phyloP scores from a whole-genome alignment of 2,797 vertebrate genomes.

The Helicolenus hilgendorfi region DNA sequence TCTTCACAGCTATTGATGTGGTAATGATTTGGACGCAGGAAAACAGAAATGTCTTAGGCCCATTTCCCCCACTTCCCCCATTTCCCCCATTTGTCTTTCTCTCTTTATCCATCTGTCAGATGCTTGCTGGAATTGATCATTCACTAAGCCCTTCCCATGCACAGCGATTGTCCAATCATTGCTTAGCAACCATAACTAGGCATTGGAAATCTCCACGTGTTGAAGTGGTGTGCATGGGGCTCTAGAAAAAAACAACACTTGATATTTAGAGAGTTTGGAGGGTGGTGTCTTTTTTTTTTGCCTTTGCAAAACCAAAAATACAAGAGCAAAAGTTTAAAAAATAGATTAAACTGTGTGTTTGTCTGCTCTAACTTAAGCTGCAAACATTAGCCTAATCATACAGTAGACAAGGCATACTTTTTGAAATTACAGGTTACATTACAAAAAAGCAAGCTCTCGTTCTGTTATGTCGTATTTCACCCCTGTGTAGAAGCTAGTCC shows the following conservation, averaged over 20 bases:
- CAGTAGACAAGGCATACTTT: neutral
- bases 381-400: neutral
- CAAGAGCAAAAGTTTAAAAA: neutral
- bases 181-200: neutral
- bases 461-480: neutral
- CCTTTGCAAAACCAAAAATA: neutral
- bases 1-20: conserved; percentile 66
- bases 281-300: neutral
- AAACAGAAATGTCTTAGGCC: conserved; percentile 73
- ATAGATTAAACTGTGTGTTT: neutral
- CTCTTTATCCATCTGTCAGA: conserved; percentile 31
- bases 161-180: neutral
- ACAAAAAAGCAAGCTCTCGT: neutral
- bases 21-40: conserved; percentile 45
- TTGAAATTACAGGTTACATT: neutral
- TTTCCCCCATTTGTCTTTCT: conserved; percentile 37
- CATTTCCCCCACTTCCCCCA: conserved; percentile 40
- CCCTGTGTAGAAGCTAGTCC: neutral
- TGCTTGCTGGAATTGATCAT: neutral
- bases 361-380: neutral
- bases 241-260: neutral
- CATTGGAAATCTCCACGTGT: too few species aligned
- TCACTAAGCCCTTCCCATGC: neutral
- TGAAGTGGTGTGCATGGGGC: neutral
- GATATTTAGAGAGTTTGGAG: neutral